Percentiles rank a stretch among this genome's conserved stretches.
phyloP scores from a whole-genome alignment of 2,888 invertebrate genomes.

The Tipula helvola region DNA sequence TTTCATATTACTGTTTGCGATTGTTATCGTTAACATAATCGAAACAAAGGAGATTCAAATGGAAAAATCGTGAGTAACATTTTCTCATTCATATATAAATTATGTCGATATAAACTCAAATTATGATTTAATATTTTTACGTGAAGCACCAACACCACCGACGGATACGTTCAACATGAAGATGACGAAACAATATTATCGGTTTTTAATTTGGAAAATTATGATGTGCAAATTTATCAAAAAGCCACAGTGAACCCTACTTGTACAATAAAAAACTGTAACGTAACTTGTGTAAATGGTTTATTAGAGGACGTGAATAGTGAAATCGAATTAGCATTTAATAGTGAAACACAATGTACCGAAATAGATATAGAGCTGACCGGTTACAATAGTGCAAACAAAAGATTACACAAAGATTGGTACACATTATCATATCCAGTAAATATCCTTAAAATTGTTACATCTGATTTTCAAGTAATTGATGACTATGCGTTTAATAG shows the following conservation, averaged over 20 bases:
- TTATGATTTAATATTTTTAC: neutral
- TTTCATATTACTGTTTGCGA: conserved; percentile 6
- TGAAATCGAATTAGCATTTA: neutral
- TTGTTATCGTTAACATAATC: neutral
- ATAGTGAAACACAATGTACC: neutral
- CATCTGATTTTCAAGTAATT: neutral
- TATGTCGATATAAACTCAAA: neutral
- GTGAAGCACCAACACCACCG: neutral
- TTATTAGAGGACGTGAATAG: neutral
- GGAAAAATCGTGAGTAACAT: neutral
- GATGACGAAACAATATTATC: neutral
- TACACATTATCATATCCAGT: neutral
- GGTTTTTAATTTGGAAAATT: neutral
- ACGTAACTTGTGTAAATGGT: neutral
- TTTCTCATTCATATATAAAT: neutral
- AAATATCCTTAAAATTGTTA: neutral
- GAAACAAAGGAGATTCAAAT: neutral
- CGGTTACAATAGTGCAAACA: neutral
- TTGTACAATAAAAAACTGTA: neutral
- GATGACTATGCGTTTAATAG: neutral
- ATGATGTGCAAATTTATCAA: neutral
- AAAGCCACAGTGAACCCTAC: neutral
- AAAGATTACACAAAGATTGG: neutral
- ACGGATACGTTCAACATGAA: neutral
- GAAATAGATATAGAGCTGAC: neutral